Evolutionary conservation across 2,888 invertebrate species (phyloP).

Genomic region (Physocephala rufipes): DNA sequence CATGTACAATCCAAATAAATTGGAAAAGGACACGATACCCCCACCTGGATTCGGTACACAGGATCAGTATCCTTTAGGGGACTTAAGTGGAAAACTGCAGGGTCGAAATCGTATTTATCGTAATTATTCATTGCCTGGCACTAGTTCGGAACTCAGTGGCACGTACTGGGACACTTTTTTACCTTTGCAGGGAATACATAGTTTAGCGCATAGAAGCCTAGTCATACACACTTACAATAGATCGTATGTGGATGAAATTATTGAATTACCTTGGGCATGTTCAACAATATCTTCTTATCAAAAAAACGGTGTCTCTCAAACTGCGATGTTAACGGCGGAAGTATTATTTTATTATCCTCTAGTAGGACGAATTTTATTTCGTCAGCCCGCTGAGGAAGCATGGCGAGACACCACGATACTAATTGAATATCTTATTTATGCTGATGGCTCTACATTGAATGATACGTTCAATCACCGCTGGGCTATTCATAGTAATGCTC

Average conservation of each 20-base stretch:
- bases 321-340: slow-evolving; percentile 79
- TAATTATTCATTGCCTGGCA: slow-evolving; percentile 73
- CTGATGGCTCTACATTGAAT: slow-evolving; percentile 82
- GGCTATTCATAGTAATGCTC: slow-evolving; percentile 82
- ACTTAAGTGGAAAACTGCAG: slow-evolving; percentile 86
- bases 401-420: slow-evolving; percentile 87
- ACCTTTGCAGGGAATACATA: slow-evolving; percentile 81
- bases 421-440: slow-evolving; percentile 85
- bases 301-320: slow-evolving; percentile 73
- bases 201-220: slow-evolving; percentile 82
- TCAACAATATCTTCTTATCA: slow-evolving; percentile 74
- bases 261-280: slow-evolving; percentile 67
- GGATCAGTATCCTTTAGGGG: slow-evolving; percentile 90
- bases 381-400: slow-evolving; percentile 81
- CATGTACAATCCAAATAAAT: slow-evolving; percentile 78
- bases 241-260: slow-evolving; percentile 55
- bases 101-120: slow-evolving; percentile 76
- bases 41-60: slow-evolving; percentile 78
- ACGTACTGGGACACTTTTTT: slow-evolving; percentile 86
- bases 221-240: slow-evolving; percentile 60
- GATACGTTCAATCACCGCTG: slow-evolving; percentile 81
- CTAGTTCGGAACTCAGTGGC: slow-evolving; percentile 77
- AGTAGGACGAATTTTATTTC: slow-evolving; percentile 83
- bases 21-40: slow-evolving; percentile 70
- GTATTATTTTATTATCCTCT: slow-evolving; percentile 87